Percentiles rank a stretch among this genome's conserved stretches.
These are phyloP conservation scores for Trichacis sp. DNA, from an alignment of 2,888 invertebrate species.

Conservation along the genomic window DNA sequence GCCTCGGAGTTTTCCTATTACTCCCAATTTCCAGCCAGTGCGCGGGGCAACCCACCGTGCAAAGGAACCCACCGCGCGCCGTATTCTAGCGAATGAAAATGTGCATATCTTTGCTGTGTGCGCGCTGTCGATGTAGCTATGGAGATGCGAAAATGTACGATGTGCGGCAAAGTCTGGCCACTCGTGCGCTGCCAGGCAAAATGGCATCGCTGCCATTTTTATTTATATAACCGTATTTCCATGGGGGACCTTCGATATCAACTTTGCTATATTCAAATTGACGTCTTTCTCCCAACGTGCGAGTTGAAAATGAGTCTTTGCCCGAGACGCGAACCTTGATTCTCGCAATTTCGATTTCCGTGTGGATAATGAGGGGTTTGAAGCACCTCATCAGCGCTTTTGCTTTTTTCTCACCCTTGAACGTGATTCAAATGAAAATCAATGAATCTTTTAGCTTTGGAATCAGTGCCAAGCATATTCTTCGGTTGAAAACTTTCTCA, in stretches of 20 bases:
- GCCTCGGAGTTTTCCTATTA: slow-evolving; percentile 66
- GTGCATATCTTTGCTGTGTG: slow-evolving; percentile 21
- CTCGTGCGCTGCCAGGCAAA: slow-evolving; percentile 11
- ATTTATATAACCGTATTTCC: too few species aligned
- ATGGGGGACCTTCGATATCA: too few species aligned
- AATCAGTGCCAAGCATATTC: too few species aligned
- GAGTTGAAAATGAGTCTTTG: too few species aligned
- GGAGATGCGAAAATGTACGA: slow-evolving; percentile 32
- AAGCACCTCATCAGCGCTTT: slow-evolving; percentile 58
- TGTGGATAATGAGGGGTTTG: slow-evolving; percentile 46
- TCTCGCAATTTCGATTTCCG: slow-evolving; percentile 24
- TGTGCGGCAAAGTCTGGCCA: background rate
- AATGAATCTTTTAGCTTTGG: slow-evolving; percentile 68
- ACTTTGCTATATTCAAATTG: too few species aligned
- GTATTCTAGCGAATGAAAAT: slow-evolving; percentile 43
- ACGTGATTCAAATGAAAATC: slow-evolving; percentile 65
- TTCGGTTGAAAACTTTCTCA: too few species aligned
- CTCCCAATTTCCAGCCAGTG: slow-evolving; percentile 61
- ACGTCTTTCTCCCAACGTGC: too few species aligned
- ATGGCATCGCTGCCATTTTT: slow-evolving; percentile 23
- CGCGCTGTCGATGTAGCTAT: slow-evolving; percentile 22
- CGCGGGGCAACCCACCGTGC: slow-evolving; percentile 29
- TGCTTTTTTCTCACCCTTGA: slow-evolving; percentile 53
- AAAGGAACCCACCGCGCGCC: slow-evolving; percentile 46
- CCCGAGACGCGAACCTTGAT: too few species aligned